Conservation (phyloP, 1,140 invertebrate genomes). For the Drosophila santomea region DNA sequence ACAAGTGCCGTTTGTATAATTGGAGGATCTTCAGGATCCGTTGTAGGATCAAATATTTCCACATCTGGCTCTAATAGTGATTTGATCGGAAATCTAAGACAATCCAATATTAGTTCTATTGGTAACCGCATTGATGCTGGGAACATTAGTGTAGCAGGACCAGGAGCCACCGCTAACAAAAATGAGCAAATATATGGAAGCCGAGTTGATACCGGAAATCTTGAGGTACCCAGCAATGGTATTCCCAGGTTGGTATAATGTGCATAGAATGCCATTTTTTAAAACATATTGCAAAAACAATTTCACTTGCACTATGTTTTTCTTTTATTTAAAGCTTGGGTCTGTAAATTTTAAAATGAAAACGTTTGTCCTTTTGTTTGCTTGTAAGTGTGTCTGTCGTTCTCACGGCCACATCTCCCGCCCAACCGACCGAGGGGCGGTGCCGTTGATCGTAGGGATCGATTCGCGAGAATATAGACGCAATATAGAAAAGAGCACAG, state of each 20-base stretch:
- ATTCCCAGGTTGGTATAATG: constrained; percentile 69
- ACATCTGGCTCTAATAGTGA: constrained; percentile 49
- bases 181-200: constrained; percentile 41
- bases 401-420: too few relatives aligned
- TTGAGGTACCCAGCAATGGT: constrained; percentile 74
- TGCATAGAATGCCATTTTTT: too few relatives aligned
- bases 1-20: constrained; percentile 1
- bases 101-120: constrained; percentile 4
- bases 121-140: constrained; percentile 31
- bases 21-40: constrained; percentile 12
- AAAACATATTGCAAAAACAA: too few relatives aligned
- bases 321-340: too few relatives aligned
- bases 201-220: constrained; percentile 54
- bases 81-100: constrained; percentile 35
- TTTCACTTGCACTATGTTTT: too few relatives aligned
- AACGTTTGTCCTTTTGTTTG: too few relatives aligned
- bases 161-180: constrained; percentile 14
- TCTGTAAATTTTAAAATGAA: too few relatives aligned
- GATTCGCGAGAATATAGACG: too few relatives aligned
- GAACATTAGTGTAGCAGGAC: neutral
- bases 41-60: constrained; percentile 15
- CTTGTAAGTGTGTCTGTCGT: too few relatives aligned
- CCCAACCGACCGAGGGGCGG: too few relatives aligned
- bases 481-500: too few relatives aligned
- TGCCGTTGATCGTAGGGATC: too few relatives aligned